Base-by-base conservation (phyloP, 1,140 invertebrate species). In the Hycleus cichorii region DNA sequence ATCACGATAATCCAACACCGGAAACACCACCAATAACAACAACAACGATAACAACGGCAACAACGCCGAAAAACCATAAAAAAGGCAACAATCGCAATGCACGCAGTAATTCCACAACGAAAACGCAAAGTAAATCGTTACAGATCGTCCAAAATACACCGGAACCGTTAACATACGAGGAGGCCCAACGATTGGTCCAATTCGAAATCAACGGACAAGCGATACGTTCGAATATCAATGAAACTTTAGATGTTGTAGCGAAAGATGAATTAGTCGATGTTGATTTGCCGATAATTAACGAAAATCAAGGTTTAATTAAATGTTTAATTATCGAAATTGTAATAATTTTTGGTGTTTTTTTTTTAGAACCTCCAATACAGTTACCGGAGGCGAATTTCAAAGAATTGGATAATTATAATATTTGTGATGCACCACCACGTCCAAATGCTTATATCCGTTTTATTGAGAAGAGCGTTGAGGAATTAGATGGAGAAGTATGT, bases 391-490 rank as follows among this genome's bases (percentile, higher is more conserved):
- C 94, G 6, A 82, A 81, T 59, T 92, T 88, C 67, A 87, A 85
- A 69, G 83, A 91, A 67, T 73, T 93, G 27, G 81, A 86, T 39
- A 83, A 88, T 69, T 92, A 91, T 72, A 79, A 82, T 65, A 84
- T 90, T 58, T 82, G 84, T 62, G 89, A 92, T 76, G 90, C 90
- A 7, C 87, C 91, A 58, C 76, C 86, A 2, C 76, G 87, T 62
- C 86, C 89, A 5, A 85, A 88, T 74, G 85, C 88, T 8, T 95
- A 93, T 71, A 86, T 89, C 42, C 80, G 91, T 63, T 97, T 95
- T 74, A 95, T 97, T 71, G 95, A 98, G 73, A 93, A 94, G 69
- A 91, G 91, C 45, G 83, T 85, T 4, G 95, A 98, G 74, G 95
- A 98, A 74, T 77, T 97, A 43, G 94, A 97, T 77, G 89, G 86